Base-by-base conservation (phyloP, 2,113 vertebrate species). In the Elephas maximus region DNA sequence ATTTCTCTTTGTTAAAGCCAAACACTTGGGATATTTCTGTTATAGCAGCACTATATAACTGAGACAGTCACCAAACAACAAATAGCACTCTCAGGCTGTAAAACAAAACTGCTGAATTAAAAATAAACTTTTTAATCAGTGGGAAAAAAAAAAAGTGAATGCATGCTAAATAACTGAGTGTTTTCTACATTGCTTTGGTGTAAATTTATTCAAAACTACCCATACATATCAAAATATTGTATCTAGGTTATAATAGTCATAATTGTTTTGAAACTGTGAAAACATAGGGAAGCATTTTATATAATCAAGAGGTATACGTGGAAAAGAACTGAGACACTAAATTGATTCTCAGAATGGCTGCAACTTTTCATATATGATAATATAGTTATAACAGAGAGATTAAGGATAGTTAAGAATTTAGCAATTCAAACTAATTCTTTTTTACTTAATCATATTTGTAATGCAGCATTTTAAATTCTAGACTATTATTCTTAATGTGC, bases 241-340 rank as follows among this genome's bases (percentile, higher is more conserved):
- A 85, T 60, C 30, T 92, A 90, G 17, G 51, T 80, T 97, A 87
- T 30, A 82, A 80, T 90, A 83, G 37, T 60, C 90, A 30, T 51
- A 76, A 94, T 88, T 96, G 28, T 91, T 97, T 65, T 74, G 60
- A 95, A 96, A 94, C 53, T 88, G 33, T 14, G 28, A 95, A 82
- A 96, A 94, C 30, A 77, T 37, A 85, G 21, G 17, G 41, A 96
- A 84, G 0, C 0, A 17, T 95, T 94, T 95, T 97, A 10, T 87
- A 60, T 57, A 96, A 93, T 71, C 88, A 90, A 91, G 26, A 90
- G 24, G 20, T 41, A 95, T 20, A 60, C 51, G 51, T 9, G 90
- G 86, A 97, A 95, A 97, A 95, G 81, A 95, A 88, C 14, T 60
- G 37, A 92, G 26, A 93, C 8, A 15, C 5, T 81, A 95, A 92